Evolutionary conservation across 2,888 invertebrate genomes (phyloP).

Genomic region (Catocala nupta): DNA sequence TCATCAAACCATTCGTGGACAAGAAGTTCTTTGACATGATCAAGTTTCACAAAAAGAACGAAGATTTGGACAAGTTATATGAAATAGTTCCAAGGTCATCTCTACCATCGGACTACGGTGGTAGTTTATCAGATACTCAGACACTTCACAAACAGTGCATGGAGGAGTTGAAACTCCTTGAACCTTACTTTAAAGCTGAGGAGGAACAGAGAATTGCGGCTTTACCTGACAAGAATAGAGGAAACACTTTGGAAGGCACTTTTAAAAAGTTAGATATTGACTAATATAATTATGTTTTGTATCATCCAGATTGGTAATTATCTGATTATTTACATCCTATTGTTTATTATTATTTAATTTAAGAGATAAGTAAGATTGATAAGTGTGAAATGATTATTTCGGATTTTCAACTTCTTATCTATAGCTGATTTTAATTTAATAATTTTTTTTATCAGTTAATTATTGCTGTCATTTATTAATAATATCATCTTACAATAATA

Average conservation of each 20-base stretch:
- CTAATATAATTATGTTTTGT: constrained; percentile 53
- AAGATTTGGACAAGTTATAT: constrained; percentile 74
- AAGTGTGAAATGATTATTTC: too few species aligned
- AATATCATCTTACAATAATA: too few species aligned
- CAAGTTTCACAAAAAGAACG: constrained; percentile 72
- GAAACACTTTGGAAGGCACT: constrained; percentile 40
- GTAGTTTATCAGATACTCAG: constrained; percentile 63
- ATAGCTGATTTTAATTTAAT: too few species aligned
- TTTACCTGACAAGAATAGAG: constrained; percentile 4
- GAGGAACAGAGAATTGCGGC: constrained; percentile 28
- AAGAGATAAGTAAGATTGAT: too few species aligned
- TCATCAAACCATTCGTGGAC: constrained; percentile 74
- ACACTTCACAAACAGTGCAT: constrained; percentile 32
- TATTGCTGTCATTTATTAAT: too few species aligned
- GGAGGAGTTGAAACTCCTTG: constrained; percentile 24
- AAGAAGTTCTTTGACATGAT: constrained; percentile 68
- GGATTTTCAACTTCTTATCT: too few species aligned
- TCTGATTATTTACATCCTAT: too few species aligned
- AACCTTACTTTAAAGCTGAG: constrained; percentile 40
- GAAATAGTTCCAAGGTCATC: constrained; percentile 73
- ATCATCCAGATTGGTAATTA: too few species aligned
- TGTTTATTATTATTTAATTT: too few species aligned
- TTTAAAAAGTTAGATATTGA: constrained; percentile 88
- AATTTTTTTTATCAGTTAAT: too few species aligned
- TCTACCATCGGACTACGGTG: constrained; percentile 84